Conservation (phyloP, 2,888 invertebrate species). For the Venusia cambrica region DNA sequence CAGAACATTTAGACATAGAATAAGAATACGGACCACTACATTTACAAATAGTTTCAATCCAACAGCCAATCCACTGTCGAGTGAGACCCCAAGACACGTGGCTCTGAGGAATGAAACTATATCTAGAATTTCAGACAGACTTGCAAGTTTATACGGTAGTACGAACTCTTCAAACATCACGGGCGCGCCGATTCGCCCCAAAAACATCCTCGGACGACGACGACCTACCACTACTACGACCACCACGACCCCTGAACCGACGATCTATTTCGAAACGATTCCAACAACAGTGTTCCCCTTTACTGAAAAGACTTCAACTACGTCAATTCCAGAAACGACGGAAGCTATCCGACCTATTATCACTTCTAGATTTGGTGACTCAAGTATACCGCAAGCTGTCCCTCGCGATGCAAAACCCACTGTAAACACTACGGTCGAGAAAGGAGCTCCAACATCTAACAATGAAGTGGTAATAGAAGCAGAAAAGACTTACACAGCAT, state of each 20-base stretch:
- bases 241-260: slow-evolving; percentile 38
- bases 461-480: slow-evolving; percentile 80
- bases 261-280: slow-evolving; percentile 21
- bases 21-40: slow-evolving; percentile 68
- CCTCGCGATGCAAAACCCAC: slow-evolving; percentile 40
- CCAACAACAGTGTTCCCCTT: slow-evolving; percentile 10
- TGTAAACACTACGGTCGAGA: slow-evolving; percentile 43
- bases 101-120: slow-evolving; percentile 39
- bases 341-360: slow-evolving; percentile 51
- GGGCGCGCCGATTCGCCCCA: slow-evolving; percentile 41
- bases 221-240: slow-evolving; percentile 67
- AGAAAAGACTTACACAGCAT: slow-evolving; percentile 81
- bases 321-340: slow-evolving; percentile 36
- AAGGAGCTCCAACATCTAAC: slow-evolving; percentile 42
- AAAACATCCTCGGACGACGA: slow-evolving; percentile 57
- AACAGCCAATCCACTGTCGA: slow-evolving; percentile 55
- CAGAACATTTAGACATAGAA: slow-evolving; percentile 55
- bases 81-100: slow-evolving; percentile 42
- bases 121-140: slow-evolving; percentile 52
- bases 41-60: slow-evolving; percentile 53
- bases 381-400: slow-evolving; percentile 48
- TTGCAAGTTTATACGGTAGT: slow-evolving; percentile 49
- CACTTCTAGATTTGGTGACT: slow-evolving; percentile 70
- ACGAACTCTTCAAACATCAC: slow-evolving; percentile 47
- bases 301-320: slow-evolving; percentile 28